Evolutionary conservation across 2,797 vertebrate species (phyloP).

Genomic region (Agapornis canus): DNA sequence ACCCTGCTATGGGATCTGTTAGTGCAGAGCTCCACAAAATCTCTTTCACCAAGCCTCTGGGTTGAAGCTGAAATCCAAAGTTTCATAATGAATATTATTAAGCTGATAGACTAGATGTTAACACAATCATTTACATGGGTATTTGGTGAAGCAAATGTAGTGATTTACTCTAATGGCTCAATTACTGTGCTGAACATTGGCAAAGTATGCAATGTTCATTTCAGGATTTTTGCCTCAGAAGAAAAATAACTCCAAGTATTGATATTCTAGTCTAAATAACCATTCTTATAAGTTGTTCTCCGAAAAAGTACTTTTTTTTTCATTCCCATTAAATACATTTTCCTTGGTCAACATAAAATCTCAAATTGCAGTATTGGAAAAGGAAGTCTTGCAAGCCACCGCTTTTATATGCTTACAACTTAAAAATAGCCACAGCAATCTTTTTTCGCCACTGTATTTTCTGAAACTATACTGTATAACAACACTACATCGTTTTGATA

Average conservation of each 20-base stretch:
- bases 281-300: slow-evolving; percentile 16
- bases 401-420: slow-evolving; percentile 23
- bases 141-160: slow-evolving; percentile 38
- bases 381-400: slow-evolving; percentile 10
- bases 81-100: slow-evolving; percentile 11
- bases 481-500: slow-evolving; percentile 66
- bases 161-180: slow-evolving; percentile 48
- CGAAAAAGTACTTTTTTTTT: slow-evolving; percentile 6
- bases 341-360: slow-evolving; percentile 24
- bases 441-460: slow-evolving; percentile 63
- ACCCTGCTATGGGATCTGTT: not conserved
- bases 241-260: slow-evolving; percentile 38
- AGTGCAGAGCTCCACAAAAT: not conserved
- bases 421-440: slow-evolving; percentile 59
- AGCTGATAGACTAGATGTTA: slow-evolving; percentile 7
- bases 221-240: slow-evolving; percentile 17
- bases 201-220: not conserved
- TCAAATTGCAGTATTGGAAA: slow-evolving; percentile 41
- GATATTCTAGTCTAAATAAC: slow-evolving; percentile 38
- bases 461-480: slow-evolving; percentile 63
- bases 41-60: not conserved
- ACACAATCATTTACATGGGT: slow-evolving; percentile 23
- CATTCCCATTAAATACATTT: slow-evolving; percentile 20
- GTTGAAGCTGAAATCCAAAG: not conserved
- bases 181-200: slow-evolving; percentile 15